These are phyloP conservation scores for Ophion costatus DNA, from an alignment of 2,888 invertebrate genomes.

Conservation along the genomic window DNA sequence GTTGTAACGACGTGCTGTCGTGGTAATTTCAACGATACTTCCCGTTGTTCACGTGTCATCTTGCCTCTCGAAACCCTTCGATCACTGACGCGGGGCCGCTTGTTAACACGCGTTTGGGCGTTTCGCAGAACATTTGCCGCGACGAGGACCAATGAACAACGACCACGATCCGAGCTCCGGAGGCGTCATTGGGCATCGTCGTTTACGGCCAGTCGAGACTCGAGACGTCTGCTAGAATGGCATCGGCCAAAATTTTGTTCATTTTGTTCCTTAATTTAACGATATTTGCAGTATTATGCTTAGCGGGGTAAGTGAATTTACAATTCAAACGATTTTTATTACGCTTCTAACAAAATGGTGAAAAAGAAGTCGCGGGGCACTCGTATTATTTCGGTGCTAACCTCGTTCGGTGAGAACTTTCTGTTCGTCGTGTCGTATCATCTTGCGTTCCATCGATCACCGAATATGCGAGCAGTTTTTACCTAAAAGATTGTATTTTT, in stretches of 20 bases:
- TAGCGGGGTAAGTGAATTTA: slow-evolving; percentile 78
- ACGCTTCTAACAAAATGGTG: neutral
- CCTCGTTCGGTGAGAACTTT: slow-evolving; percentile 33
- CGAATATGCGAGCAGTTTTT: neutral
- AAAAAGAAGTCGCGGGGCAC: neutral
- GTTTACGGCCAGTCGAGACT: slow-evolving; percentile 30
- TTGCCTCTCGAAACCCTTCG: neutral
- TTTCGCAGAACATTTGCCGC: neutral
- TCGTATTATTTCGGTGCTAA: slow-evolving; percentile 9
- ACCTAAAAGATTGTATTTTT: neutral
- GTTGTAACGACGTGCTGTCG: neutral
- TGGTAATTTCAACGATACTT: neutral
- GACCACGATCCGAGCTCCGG: slow-evolving; percentile 77
- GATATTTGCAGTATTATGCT: slow-evolving; percentile 74
- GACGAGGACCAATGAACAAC: slow-evolving; percentile 75
- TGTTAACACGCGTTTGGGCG: neutral
- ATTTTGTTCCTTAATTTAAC: slow-evolving; percentile 79
- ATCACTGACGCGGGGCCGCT: neutral
- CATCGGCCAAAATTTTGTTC: slow-evolving; percentile 76
- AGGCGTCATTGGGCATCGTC: slow-evolving; percentile 38
- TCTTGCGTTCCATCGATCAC: neutral
- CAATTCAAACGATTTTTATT: neutral
- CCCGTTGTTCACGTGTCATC: neutral
- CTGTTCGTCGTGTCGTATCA: neutral
- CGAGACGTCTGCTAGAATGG: slow-evolving; percentile 82